Evolutionary conservation across 2,113 vertebrate genomes (phyloP).

Genomic region (Grammomys surdaster): DNA sequence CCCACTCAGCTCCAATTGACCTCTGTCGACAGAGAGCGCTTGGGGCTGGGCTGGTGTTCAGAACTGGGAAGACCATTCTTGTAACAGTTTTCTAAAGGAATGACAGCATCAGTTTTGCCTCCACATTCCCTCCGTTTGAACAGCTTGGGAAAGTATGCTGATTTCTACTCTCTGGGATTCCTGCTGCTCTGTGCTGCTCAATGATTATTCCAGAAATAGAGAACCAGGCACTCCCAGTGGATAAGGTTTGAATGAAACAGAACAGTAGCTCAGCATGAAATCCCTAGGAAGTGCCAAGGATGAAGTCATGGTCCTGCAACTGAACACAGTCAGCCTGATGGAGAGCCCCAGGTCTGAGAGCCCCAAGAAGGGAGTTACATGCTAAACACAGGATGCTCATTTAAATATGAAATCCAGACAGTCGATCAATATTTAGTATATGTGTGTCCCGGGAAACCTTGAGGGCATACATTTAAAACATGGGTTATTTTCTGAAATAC

Average conservation of each 20-base stretch:
- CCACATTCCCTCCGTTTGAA: background rate
- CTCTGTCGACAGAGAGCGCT: background rate
- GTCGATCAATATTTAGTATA: background rate
- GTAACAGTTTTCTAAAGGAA: background rate
- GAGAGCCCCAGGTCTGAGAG: background rate
- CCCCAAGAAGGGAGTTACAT: background rate
- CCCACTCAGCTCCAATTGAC: background rate
- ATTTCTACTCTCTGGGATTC: background rate
- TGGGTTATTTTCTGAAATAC: conserved; percentile 8
- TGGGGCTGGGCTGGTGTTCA: background rate
- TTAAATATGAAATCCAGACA: background rate
- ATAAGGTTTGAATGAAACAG: background rate
- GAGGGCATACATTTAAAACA: background rate
- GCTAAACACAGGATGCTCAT: background rate
- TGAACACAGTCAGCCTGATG: background rate
- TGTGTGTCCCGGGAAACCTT: background rate
- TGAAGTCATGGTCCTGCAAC: background rate
- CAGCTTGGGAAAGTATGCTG: background rate
- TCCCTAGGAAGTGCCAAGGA: background rate
- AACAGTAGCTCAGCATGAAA: background rate
- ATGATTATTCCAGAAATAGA: background rate
- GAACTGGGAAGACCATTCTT: background rate
- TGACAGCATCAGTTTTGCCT: background rate
- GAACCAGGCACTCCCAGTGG: background rate
- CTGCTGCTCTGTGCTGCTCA: background rate